These are phyloP conservation scores for Otolemur garnettii DNA, from an alignment of 2,113 vertebrate species.

Conservation along the genomic window DNA sequence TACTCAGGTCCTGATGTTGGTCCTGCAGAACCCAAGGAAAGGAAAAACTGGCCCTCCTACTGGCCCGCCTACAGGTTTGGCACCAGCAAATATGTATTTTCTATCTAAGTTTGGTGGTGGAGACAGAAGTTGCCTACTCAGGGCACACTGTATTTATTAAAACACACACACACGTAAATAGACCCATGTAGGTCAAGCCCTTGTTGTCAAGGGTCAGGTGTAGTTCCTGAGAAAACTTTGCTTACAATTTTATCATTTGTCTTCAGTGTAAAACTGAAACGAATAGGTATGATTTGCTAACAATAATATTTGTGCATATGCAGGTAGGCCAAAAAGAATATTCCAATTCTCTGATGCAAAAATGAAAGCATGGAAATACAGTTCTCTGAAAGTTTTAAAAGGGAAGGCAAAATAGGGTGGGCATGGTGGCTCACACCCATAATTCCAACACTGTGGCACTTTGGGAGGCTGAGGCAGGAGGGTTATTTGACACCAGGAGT, in stretches of 20 bases:
- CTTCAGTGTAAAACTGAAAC: neutral
- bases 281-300: slow-evolving; percentile 4
- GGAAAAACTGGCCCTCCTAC: neutral
- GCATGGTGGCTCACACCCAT: too few species aligned
- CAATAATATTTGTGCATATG: neutral
- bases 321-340: neutral
- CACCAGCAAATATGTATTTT: neutral
- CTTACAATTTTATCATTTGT: slow-evolving; percentile 17
- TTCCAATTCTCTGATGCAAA: neutral
- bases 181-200: neutral
- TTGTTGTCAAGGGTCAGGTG: neutral
- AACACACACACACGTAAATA: neutral
- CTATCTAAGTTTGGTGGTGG: neutral
- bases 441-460: too few species aligned
- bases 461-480: too few species aligned
- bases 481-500: too few species aligned
- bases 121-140: neutral
- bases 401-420: neutral
- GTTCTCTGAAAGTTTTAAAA: slow-evolving; percentile 30
- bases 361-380: neutral
- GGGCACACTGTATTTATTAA: neutral
- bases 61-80: neutral
- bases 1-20: neutral
- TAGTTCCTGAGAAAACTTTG: neutral
- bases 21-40: neutral